Evolutionary conservation across 1,140 invertebrate species (phyloP).

Genomic region (Halictus rubicundus): DNA sequence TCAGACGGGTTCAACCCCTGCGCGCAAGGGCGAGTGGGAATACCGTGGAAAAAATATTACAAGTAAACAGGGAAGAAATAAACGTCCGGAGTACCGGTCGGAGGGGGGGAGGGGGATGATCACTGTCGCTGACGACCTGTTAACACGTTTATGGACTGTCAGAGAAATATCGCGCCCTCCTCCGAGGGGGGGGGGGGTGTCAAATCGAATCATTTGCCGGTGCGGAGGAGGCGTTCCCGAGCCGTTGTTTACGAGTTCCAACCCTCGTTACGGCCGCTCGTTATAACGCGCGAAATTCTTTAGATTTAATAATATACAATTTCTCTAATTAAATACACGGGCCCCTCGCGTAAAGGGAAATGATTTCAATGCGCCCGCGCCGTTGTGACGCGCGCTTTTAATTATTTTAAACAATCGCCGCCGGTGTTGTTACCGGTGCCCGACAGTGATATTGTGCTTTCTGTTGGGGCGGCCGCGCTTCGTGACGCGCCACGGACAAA

Average conservation of each 20-base stretch:
- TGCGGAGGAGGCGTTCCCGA: too few relatives aligned
- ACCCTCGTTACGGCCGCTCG: not conserved
- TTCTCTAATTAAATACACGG: not conserved
- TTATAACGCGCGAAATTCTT: not conserved
- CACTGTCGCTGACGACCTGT: slow-evolving; percentile 14
- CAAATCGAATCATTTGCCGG: slow-evolving; percentile 10
- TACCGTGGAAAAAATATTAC: not conserved
- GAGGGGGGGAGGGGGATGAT: not conserved
- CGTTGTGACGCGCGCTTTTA: not conserved
- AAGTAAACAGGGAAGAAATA: not conserved
- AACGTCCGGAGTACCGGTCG: too few relatives aligned
- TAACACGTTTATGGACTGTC: slow-evolving; percentile 34
- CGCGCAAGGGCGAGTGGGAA: not conserved
- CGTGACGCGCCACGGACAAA: not conserved
- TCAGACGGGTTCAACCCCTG: not conserved
- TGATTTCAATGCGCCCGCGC: not conserved
- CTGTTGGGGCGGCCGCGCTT: not conserved
- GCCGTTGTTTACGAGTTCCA: not conserved
- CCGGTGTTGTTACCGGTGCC: not conserved
- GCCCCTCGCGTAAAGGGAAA: not conserved
- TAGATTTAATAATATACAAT: not conserved
- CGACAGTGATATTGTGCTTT: not conserved
- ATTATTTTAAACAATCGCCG: not conserved
- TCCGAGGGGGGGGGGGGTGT: not conserved
- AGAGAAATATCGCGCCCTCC: slow-evolving; percentile 4